Percentiles rank a stretch among this genome's conserved stretches.
Conservation (phyloP, 2,113 vertebrate genomes). For the Rhombomys opimus region DNA sequence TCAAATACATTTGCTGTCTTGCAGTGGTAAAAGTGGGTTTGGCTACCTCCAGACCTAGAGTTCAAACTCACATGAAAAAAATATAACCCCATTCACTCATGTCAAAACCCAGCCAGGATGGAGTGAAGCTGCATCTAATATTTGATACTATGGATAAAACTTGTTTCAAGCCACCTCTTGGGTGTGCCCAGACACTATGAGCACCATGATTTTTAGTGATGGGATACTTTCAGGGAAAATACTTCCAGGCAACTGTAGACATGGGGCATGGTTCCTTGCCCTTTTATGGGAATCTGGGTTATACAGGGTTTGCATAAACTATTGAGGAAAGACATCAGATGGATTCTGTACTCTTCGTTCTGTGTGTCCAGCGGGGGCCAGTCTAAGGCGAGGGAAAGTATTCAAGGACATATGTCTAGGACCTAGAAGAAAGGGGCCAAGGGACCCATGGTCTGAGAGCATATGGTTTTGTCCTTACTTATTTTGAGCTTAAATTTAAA, state of each 20-base stretch:
- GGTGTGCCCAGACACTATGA: background rate
- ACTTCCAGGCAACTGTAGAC: background rate
- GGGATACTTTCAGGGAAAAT: background rate
- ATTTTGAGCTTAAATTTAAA: slow-evolving; percentile 45
- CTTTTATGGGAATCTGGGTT: background rate
- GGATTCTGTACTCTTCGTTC: background rate
- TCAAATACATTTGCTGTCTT: background rate
- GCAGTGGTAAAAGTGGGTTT: background rate
- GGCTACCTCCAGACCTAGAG: background rate
- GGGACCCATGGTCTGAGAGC: background rate
- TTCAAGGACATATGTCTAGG: background rate
- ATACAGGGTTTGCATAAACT: background rate
- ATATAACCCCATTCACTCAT: background rate
- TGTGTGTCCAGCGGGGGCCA: background rate
- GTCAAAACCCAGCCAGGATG: background rate
- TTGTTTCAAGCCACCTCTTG: background rate
- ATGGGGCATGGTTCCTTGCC: background rate
- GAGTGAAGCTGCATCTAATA: background rate
- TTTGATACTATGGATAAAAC: background rate
- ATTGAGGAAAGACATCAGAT: background rate
- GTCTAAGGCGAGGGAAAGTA: background rate
- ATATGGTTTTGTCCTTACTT: background rate
- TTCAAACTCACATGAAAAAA: background rate
- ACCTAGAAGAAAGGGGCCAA: background rate
- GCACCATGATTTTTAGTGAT: background rate